Conservation (phyloP, 2,113 vertebrate species). For the Peucedramus taeniatus region DNA sequence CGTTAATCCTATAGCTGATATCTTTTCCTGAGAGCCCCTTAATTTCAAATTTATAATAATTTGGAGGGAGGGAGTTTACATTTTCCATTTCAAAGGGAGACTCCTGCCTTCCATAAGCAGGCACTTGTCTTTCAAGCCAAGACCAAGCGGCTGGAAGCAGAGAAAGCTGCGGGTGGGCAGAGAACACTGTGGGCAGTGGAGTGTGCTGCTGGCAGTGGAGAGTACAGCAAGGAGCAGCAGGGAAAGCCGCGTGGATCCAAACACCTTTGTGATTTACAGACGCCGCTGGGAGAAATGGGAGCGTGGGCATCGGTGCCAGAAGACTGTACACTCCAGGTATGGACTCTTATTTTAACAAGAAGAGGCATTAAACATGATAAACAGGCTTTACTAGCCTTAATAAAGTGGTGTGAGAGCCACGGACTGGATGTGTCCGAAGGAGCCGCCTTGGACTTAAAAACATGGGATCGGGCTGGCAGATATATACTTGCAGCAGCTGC, state of each 20-base stretch:
- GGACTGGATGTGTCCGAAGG: background rate
- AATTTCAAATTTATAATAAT: no score
- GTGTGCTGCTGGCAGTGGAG: background rate
- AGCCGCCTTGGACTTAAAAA: background rate
- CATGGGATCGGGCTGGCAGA: background rate
- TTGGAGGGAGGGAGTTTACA: no score
- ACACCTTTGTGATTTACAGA: background rate
- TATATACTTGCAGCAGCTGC: background rate
- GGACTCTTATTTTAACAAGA: background rate
- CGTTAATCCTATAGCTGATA: no score
- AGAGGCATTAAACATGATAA: background rate
- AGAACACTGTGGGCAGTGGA: background rate
- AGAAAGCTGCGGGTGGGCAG: background rate
- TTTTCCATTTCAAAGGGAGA: no score
- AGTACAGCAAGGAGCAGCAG: background rate
- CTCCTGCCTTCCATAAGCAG: background rate
- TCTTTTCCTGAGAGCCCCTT: no score
- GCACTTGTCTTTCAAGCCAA: background rate
- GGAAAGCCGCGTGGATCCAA: background rate
- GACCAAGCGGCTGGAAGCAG: background rate
- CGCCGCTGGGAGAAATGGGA: background rate
- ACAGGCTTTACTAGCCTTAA: background rate
- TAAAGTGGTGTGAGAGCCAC: background rate
- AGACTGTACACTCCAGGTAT: background rate
- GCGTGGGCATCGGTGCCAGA: background rate